A percentile compares a stretch with the other conserved stretches of the same genome.
phyloP scores from a whole-genome alignment of 2,888 invertebrate genomes.

The Euplexia lucipara region DNA sequence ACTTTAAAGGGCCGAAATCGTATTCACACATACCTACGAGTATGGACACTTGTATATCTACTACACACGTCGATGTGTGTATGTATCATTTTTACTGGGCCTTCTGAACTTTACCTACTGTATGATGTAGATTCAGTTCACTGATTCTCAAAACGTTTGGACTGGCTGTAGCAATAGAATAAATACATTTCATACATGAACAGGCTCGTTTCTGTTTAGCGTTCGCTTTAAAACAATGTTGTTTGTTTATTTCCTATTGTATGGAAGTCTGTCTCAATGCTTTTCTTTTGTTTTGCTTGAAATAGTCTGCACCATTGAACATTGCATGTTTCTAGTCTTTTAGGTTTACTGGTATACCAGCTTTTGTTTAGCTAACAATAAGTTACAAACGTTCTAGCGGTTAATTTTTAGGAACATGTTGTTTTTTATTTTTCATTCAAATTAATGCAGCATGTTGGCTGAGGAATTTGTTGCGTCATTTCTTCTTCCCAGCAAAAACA shows the following conservation, averaged over 20 bases:
- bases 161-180: slow-evolving; percentile 37
- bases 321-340: slow-evolving; percentile 13
- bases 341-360: not conserved
- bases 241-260: slow-evolving; percentile 15
- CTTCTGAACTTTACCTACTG: not conserved
- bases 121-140: slow-evolving; percentile 41
- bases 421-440: too few relatives aligned
- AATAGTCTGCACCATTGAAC: slow-evolving; percentile 14
- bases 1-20: too few relatives aligned
- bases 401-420: too few relatives aligned
- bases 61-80: not conserved
- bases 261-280: slow-evolving; percentile 3
- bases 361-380: not conserved
- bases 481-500: too few relatives aligned
- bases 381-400: too few relatives aligned
- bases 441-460: too few relatives aligned
- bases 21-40: too few relatives aligned
- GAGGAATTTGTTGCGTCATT: too few relatives aligned
- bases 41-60: too few relatives aligned
- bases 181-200: slow-evolving; percentile 56
- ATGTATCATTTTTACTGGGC: not conserved
- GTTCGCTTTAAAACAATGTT: slow-evolving; percentile 27
- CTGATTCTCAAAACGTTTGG: slow-evolving; percentile 32
- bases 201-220: slow-evolving; percentile 26
- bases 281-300: slow-evolving; percentile 32